phyloP scores from a whole-genome alignment of 2,113 vertebrate genomes.

The Elgaria multicarinata region DNA sequence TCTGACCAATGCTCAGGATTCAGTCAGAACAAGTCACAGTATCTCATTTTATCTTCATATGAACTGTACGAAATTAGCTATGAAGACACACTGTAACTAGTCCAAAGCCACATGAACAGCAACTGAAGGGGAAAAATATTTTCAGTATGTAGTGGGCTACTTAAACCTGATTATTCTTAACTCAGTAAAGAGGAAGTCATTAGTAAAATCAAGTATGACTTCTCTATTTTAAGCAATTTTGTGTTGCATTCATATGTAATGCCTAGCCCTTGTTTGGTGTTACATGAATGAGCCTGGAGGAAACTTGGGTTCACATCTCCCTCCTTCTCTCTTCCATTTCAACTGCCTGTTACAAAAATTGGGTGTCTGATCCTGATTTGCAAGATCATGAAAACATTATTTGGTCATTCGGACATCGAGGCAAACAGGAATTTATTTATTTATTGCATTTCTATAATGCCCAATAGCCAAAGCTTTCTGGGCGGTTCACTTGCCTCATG shows the following conservation, averaged over 20 bases:
- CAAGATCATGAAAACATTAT: background rate
- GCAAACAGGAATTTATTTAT: background rate
- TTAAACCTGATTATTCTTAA: background rate
- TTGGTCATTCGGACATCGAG: background rate
- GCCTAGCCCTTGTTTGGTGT: background rate
- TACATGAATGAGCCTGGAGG: background rate
- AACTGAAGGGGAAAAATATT: background rate
- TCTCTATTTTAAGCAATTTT: constrained; percentile 6
- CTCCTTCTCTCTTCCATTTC: background rate
- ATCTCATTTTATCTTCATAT: background rate
- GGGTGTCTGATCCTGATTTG: background rate
- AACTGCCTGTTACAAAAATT: no score
- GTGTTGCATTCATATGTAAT: background rate
- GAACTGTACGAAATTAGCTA: background rate
- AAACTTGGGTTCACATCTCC: background rate
- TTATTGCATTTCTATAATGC: no score
- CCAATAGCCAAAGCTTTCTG: no score
- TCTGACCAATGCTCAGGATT: background rate
- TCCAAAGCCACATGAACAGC: background rate
- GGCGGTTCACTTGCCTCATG: background rate
- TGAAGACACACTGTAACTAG: background rate
- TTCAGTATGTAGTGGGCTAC: background rate
- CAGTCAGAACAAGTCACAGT: background rate
- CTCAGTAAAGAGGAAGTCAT: background rate
- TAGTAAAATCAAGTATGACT: background rate